Percentiles rank a stretch among this genome's conserved stretches.
phyloP scores from a whole-genome alignment of 2,888 invertebrate genomes.

The Euproctis similis region DNA sequence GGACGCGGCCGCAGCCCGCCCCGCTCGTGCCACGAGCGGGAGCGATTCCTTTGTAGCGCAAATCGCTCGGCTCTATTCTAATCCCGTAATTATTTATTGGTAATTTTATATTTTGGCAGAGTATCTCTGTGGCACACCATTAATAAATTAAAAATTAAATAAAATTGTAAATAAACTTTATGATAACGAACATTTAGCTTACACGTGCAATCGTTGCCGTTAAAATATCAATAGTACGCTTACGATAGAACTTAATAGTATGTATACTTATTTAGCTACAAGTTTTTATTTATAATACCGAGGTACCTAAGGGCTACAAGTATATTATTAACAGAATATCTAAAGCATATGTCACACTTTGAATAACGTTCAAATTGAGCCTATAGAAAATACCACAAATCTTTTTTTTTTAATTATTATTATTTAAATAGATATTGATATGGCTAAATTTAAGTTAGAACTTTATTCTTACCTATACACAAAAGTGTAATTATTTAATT shows the following conservation, averaged over 20 bases:
- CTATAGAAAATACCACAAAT: conserved; percentile 77
- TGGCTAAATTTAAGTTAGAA: conserved; percentile 77
- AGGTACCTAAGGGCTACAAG: conserved; percentile 68
- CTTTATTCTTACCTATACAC: conserved; percentile 75
- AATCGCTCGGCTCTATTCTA: conserved; percentile 24
- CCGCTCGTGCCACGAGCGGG: not conserved
- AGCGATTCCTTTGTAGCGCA: not conserved
- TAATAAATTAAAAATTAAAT: conserved; percentile 73
- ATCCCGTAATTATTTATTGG: conserved; percentile 55
- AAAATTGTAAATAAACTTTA: conserved; percentile 74
- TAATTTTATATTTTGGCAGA: conserved; percentile 77
- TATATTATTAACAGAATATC: conserved; percentile 76
- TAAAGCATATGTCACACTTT: conserved; percentile 77
- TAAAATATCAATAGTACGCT: conserved; percentile 69
- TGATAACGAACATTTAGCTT: conserved; percentile 71
- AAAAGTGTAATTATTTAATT: conserved; percentile 76
- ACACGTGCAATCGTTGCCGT: conserved; percentile 72
- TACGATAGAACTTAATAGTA: conserved; percentile 61
- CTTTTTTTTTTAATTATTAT: too few relatives aligned
- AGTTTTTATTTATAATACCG: conserved; percentile 69
- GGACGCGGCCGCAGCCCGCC: not conserved
- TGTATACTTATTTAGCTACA: conserved; percentile 55
- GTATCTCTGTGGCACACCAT: conserved; percentile 76
- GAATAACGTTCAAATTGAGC: conserved; percentile 76
- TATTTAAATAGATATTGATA: conserved; percentile 76